Base-by-base conservation (phyloP, 1,140 invertebrate genomes). In the Kradibia gibbosae region DNA sequence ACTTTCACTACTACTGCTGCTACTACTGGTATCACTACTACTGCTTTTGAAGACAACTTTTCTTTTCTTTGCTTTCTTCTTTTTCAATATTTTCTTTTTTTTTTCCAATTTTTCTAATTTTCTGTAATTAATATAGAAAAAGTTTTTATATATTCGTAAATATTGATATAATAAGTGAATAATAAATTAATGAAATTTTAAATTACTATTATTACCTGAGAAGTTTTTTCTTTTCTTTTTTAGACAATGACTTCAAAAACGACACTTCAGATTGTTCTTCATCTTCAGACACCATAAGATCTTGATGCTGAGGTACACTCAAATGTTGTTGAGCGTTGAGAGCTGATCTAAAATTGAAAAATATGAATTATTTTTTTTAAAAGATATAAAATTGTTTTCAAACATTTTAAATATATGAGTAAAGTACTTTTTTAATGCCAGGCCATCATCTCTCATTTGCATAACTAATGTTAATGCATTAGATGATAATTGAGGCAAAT, bases 361-460 rank as follows among this genome's bases (percentile, higher is more conserved):
- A 67, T 73, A 82, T 42, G 25, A 25, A 39, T 17, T 67, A 62
- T 74, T 72, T 74, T 70, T 36, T 72, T 50, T 36, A 36, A 55
- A 71, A 76, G 25, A 45, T 25, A 81, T 60, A 74, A 45, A 39
- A 75, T 60, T 55, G 31, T 48, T 36, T 11, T 67, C 34, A 20
- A 34, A 11, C 36, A 71, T 53, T 60, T 72, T 45, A 75, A 89
- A 31, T 34, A 70, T 71, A 1, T 22, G 50, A 0, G 31, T 84
- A 67, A 93, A 88, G 79, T 92, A 89, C 94, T 96, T 95, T 90
- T 98, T 98, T 87, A 99, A 93, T 78, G 95, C 95, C 25, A 98
- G 92, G 13, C 97, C 98, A 91, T 97, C 97, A 88, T 98, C 97
- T 86, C 95, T 93, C 97, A 99, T 98, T 87, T 97, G 96, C 85